Percentiles rank a stretch among this genome's conserved stretches.
Conservation (phyloP, 2,113 vertebrate species). For the Syngnathus scovelli region DNA sequence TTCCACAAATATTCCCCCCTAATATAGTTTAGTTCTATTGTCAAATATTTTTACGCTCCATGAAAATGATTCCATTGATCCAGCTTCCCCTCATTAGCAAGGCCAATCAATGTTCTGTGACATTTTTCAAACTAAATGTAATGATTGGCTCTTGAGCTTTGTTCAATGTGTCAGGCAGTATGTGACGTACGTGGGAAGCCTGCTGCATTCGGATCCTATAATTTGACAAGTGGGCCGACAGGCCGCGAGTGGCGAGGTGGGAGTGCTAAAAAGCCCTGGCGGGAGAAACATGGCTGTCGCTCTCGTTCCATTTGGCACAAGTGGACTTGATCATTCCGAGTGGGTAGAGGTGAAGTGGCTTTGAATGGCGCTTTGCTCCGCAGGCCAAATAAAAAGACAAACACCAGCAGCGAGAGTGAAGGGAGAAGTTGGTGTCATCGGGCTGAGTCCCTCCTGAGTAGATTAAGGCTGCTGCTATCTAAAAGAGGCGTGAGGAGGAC, state of each 20-base stretch:
- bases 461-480: slow-evolving; percentile 60
- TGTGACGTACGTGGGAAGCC: slow-evolving; percentile 65
- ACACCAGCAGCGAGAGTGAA: slow-evolving; percentile 47
- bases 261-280: slow-evolving; percentile 60
- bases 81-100: slow-evolving; percentile 60
- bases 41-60: slow-evolving; percentile 41
- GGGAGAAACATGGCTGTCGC: slow-evolving; percentile 55
- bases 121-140: slow-evolving; percentile 69
- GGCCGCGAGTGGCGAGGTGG: slow-evolving; percentile 63
- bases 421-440: slow-evolving; percentile 48
- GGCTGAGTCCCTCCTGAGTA: slow-evolving; percentile 56
- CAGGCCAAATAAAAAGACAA: slow-evolving; percentile 59
- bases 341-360: slow-evolving; percentile 63
- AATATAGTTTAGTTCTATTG: slow-evolving; percentile 46
- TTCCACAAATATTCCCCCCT: slow-evolving; percentile 45
- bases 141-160: slow-evolving; percentile 63
- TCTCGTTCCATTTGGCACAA: slow-evolving; percentile 65
- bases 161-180: slow-evolving; percentile 64
- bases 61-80: slow-evolving; percentile 68
- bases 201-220: slow-evolving; percentile 66
- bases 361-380: slow-evolving; percentile 58
- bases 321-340: slow-evolving; percentile 59
- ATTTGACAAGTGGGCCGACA: slow-evolving; percentile 70
- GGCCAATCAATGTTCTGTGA: slow-evolving; percentile 65
- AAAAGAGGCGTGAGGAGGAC: slow-evolving; percentile 53